Conservation (phyloP, 2,888 invertebrate species). For the Abscondita cerata region DNA sequence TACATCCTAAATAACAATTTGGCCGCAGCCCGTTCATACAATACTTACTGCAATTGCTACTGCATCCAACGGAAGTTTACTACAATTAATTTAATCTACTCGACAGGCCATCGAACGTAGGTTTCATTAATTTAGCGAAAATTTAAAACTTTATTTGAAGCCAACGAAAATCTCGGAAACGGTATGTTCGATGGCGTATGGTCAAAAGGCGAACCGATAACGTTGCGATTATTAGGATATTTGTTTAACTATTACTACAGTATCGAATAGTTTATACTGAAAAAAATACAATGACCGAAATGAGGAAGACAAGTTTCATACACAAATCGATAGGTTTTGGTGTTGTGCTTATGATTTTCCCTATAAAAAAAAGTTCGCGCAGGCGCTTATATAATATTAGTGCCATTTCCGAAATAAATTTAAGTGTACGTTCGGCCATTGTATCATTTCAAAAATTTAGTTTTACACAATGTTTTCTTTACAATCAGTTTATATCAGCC, state of each 20-base stretch:
- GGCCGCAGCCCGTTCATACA: slow-evolving; percentile 46
- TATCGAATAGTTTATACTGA: slow-evolving; percentile 46
- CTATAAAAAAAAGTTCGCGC: slow-evolving; percentile 1
- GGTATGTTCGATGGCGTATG: slow-evolving; percentile 29
- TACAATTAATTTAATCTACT: slow-evolving; percentile 19
- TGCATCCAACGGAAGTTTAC: slow-evolving; percentile 49
- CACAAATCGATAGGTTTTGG: slow-evolving; percentile 41
- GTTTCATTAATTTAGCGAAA: too few relatives aligned
- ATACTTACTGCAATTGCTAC: slow-evolving; percentile 52
- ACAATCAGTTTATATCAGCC: slow-evolving; percentile 52
- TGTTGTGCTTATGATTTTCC: slow-evolving; percentile 41
- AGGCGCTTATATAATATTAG: slow-evolving; percentile 29
- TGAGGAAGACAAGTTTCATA: slow-evolving; percentile 50
- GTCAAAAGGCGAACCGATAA: slow-evolving; percentile 47
- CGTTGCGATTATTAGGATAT: slow-evolving; percentile 50
- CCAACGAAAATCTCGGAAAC: background rate
- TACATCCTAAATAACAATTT: slow-evolving; percentile 56
- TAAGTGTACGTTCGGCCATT: slow-evolving; percentile 44
- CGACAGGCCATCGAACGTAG: too few relatives aligned
- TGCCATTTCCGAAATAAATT: slow-evolving; percentile 16
- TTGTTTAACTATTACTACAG: slow-evolving; percentile 47
- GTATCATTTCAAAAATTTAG: slow-evolving; percentile 49
- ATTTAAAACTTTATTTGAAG: too few relatives aligned
- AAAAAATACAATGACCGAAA: slow-evolving; percentile 53
- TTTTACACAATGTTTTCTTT: slow-evolving; percentile 50